Base-by-base conservation (phyloP, 2,113 vertebrate genomes). In the Oreochromis tanganicae region DNA sequence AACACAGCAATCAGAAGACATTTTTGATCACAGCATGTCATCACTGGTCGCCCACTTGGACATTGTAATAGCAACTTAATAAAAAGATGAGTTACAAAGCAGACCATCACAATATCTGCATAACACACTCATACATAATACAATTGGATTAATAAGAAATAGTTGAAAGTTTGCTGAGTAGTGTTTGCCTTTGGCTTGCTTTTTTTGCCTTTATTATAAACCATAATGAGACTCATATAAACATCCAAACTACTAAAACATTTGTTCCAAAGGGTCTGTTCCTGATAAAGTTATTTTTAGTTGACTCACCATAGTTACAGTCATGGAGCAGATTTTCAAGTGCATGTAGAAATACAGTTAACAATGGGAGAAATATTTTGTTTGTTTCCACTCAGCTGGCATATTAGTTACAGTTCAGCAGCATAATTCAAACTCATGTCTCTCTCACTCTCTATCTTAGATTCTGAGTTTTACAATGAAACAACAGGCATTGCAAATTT, bases 221-320 rank as follows among this genome's bases (percentile, higher is more conserved):
- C 2, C 0, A 27, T 43, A 57, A 41, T 21, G 0, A 43, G 8
- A 57, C 17, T 19, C 9, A 11, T 0, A 41, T 9, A 57, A 21
- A 48, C 5, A 75, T 19, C 29, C 3, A 46, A 75, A 75, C 21
- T 73, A 46, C 68, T 73, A 46, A 73, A 46, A 73, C 2, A 46
- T 8, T 73, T 43, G 38, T 10, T 27, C 38, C 7, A 46, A 24
- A 73, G 5, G 7, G 1, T 73, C 68, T 17, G 43, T 71, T 43
- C n/a, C 5, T 9, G 36, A 43, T 71, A 43, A 24, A 24, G 12
- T 71, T 71, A 6, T 71, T 14, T 24, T 73, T 73, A 46, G 13
- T 0, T 46, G 41, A 27, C 3, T 43, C 41, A 17, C 13, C 21
- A 10, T 27, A 73, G 41, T 27, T 21, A 46, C 13, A 63, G 66